These are phyloP conservation scores for Parnassius smintheus DNA, from an alignment of 2,888 invertebrate species.

Conservation along the genomic window DNA sequence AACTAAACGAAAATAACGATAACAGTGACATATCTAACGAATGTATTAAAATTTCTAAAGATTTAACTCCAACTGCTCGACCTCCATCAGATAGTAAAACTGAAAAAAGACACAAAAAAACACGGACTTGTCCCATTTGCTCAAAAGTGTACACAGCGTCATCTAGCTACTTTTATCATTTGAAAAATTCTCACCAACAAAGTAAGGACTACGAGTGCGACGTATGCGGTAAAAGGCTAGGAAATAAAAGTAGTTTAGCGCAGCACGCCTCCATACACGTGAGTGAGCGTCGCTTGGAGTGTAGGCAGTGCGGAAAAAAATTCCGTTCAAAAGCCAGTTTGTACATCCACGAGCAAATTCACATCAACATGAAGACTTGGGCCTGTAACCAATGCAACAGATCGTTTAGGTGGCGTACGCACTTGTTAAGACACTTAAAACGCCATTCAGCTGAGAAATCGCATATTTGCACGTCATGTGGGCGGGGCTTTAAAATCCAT, in stretches of 20 bases:
- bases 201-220: constrained; percentile 70
- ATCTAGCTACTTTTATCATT: constrained; percentile 77
- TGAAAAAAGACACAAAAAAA: constrained; percentile 37
- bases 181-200: constrained; percentile 70
- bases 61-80: background rate
- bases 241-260: constrained; percentile 62
- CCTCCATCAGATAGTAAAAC: background rate
- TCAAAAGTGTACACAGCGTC: constrained; percentile 68
- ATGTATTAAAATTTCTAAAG: background rate
- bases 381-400: constrained; percentile 53
- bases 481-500: constrained; percentile 68
- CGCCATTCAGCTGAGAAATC: constrained; percentile 61
- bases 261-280: constrained; percentile 72
- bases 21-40: constrained; percentile 1
- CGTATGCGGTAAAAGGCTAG: constrained; percentile 71
- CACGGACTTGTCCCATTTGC: constrained; percentile 71
- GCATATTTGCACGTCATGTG: constrained; percentile 70
- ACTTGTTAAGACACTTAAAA: constrained; percentile 63
- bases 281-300: constrained; percentile 61
- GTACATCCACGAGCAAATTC: constrained; percentile 74
- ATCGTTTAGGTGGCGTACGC: constrained; percentile 71
- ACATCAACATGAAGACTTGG: constrained; percentile 51
- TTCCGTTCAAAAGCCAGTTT: constrained; percentile 72
- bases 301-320: constrained; percentile 69
- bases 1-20: constrained; percentile 10